A percentile compares a stretch with the other conserved stretches of the same genome.
Conservation (phyloP, 2,797 vertebrate genomes). For the Harpagifer antarcticus region DNA sequence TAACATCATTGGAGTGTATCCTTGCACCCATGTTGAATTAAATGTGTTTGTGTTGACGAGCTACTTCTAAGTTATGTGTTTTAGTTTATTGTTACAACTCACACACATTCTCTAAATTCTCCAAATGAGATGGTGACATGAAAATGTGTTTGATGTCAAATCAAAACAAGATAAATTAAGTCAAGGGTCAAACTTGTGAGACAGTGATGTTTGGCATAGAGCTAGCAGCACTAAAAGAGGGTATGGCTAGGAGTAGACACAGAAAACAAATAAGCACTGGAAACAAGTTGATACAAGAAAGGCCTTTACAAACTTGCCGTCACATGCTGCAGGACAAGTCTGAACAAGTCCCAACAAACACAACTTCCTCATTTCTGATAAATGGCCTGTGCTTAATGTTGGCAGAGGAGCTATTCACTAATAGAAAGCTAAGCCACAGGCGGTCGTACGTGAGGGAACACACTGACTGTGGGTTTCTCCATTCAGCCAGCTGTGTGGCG, state of each 20-base stretch:
- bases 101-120: too few relatives aligned
- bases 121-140: background rate
- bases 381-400: slow-evolving; percentile 42
- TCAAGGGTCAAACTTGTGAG: background rate
- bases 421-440: slow-evolving; percentile 18
- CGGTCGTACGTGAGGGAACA: background rate
- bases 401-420: slow-evolving; percentile 17
- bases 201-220: background rate
- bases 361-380: slow-evolving; percentile 66
- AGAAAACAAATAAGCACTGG: background rate
- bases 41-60: too few relatives aligned
- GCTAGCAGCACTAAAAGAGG: background rate
- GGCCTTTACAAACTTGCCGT: slow-evolving; percentile 44
- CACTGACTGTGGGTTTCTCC: slow-evolving; percentile 29
- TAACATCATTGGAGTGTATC: background rate
- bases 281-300: background rate
- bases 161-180: background rate
- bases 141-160: too few relatives aligned
- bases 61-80: too few relatives aligned
- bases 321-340: slow-evolving; percentile 77
- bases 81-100: too few relatives aligned
- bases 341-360: slow-evolving; percentile 68
- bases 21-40: background rate
- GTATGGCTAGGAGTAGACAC: background rate
- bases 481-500: slow-evolving; percentile 15